Base-by-base conservation (phyloP, 2,797 vertebrate species). In the Parotocinclus haroldoi region DNA sequence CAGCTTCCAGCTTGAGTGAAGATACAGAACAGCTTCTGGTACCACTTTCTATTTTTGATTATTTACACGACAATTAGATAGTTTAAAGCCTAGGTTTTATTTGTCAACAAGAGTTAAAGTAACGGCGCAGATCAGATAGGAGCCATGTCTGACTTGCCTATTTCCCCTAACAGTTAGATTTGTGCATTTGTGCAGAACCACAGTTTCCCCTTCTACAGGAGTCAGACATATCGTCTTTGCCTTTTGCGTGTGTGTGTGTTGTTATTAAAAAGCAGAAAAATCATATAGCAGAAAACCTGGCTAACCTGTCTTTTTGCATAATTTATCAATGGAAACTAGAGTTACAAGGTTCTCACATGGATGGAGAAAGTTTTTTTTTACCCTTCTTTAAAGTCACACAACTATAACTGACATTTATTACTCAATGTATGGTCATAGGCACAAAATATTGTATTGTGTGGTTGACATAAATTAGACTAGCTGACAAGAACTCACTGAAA, bases 11-110 rank as follows among this genome's bases (percentile, higher is more conserved):
- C 6, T 18, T 66, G 36, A 66, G 4, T 10, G 19, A 55, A 3
- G 56, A 76, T 9, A 45, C 39, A 0, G 59, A 80, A 10, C 50
- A 79, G 8, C 10, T 70, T 48, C 14, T 85, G 79, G 83, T 85
- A 74, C 38, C 11, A 39, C 61, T 60, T 39, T 16, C 0, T 19
- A 3, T 17, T 5, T 44, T 52, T 18, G 11, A 5, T 52, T 7
- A 38, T 4, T 45, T 5, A 16, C 12, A 40, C 44, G n/a, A 13
- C 13, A 38, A n/a, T 19, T 9, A 10, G 7, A 44, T 2, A 4
- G 17, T 27, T 58, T 58, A 1, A 9, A 58, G 9, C 9, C 9
- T 42, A 9, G 10, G 9, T 1, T 42, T 42, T 42, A 42, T 48
- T 48, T n/a, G 10, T 13, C 12, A 48, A 27, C 27, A 27, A 27